Evolutionary conservation across 2,113 vertebrate species (phyloP), one percentile per base, ranked within the genome.

Genomic region (Amblyopsis rosae): DNA sequence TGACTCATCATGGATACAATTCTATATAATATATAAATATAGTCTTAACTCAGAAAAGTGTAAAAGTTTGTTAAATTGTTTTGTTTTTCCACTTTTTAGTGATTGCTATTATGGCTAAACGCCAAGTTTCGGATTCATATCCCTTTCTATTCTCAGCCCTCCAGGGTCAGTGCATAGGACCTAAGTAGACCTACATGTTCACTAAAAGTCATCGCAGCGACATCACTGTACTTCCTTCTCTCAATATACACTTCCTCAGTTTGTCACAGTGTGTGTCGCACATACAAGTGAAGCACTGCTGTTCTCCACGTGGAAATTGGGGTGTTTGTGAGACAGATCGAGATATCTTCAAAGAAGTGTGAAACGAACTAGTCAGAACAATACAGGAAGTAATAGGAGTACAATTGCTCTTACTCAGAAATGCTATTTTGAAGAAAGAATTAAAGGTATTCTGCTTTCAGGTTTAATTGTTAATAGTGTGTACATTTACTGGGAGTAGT

Each of bases 331-430:
- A 70, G 19, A 59, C 7, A 54, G 19, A 49, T 0, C 12, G 12
- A 16, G 62, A 12, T 26, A 26, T 26, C 26, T 26, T 26, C 26
- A 33, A 19, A 55, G 65, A 81, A 82, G 71, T 70, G 67, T 76
- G 76, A 79, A 86, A 80, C 67, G 59, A 60, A 73, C 74, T 57
- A 73, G 32, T 62, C 35, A 78, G 51, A 73, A 77, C 67, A 64
- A 80, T 85, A 72, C 80, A 85, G 85, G 86, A 90, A 86, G 84
- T 86, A 19, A 1, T 60, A 62, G 67, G 63, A 68, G 70, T 75
- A 83, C 86, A 82, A 85, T 80, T 75, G 82, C 76, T 80, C 63
- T 63, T 47, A 67, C 59, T 65, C 65, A 68, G 59, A 80, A 75
- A 62, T 62, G 77, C 59, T 59, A 9, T 53, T 51, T 71, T 60